Evolutionary conservation across 2,113 vertebrate genomes (phyloP).

Genomic region (Callionymus lyra): DNA sequence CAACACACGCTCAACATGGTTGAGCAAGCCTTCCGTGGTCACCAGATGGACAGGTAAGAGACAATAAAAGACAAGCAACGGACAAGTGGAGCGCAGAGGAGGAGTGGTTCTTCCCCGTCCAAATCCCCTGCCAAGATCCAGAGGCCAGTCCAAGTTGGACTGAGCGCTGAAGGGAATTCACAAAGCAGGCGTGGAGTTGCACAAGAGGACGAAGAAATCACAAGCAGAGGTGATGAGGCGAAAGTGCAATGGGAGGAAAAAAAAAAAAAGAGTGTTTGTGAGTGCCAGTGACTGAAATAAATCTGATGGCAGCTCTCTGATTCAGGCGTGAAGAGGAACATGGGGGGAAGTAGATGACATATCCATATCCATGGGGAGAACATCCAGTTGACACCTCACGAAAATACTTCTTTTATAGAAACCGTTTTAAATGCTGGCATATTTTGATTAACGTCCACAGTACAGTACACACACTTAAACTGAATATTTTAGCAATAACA

Average conservation of each 20-base stretch:
- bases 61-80: not conserved
- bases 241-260: not conserved
- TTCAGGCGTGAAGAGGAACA: slow-evolving; percentile 22
- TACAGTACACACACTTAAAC: no score
- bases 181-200: slow-evolving; percentile 20
- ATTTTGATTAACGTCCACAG: no score
- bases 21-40: no score
- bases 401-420: no score
- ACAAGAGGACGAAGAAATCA: slow-evolving; percentile 28
- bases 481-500: no score
- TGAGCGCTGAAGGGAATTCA: not conserved
- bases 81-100: slow-evolving; percentile 3
- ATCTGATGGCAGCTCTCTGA: slow-evolving; percentile 51
- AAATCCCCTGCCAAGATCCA: slow-evolving; percentile 21
- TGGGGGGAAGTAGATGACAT: slow-evolving; percentile 17
- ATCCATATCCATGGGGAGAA: slow-evolving; percentile 29
- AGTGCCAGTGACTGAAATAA: slow-evolving; percentile 45
- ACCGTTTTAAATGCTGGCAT: no score
- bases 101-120: slow-evolving; percentile 33
- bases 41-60: slow-evolving; percentile 45
- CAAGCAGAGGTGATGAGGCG: slow-evolving; percentile 25
- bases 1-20: slow-evolving; percentile 15
- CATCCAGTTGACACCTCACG: no score
- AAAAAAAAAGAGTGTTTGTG: not conserved
- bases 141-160: slow-evolving; percentile 30